These are phyloP conservation scores for Battus philenor DNA, from an alignment of 1,140 invertebrate species.

Conservation along the genomic window DNA sequence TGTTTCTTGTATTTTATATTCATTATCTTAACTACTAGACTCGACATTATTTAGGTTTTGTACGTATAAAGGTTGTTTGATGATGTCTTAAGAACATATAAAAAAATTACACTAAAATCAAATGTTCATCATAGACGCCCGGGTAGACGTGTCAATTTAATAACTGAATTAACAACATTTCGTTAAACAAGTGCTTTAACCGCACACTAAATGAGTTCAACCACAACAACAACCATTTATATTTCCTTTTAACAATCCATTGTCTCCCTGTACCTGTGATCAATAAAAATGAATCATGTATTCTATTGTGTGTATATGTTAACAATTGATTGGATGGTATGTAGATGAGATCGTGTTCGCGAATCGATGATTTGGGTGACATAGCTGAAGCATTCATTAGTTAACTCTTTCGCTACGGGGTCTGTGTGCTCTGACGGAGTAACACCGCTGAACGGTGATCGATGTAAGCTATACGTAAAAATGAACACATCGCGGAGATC, in stretches of 20 bases:
- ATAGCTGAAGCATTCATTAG: slow-evolving; percentile 2
- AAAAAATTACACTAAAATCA: too few relatives aligned
- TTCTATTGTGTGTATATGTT: slow-evolving; percentile 3
- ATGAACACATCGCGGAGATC: too few relatives aligned
- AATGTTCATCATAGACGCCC: too few relatives aligned
- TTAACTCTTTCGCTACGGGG: background rate
- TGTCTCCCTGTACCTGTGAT: slow-evolving; percentile 1
- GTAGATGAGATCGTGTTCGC: slow-evolving; percentile 4
- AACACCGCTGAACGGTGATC: slow-evolving; percentile 8
- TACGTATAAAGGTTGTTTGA: too few relatives aligned
- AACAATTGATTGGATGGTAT: slow-evolving; percentile 8
- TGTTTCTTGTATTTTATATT: too few relatives aligned
- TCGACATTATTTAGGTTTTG: too few relatives aligned
- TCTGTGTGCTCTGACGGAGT: background rate
- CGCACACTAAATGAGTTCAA: background rate
- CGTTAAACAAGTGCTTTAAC: too few relatives aligned
- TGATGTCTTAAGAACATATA: too few relatives aligned
- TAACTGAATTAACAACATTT: too few relatives aligned
- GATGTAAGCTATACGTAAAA: too few relatives aligned
- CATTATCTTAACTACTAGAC: too few relatives aligned
- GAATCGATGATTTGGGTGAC: slow-evolving; percentile 6
- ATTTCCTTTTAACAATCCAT: slow-evolving; percentile 10
- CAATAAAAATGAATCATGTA: slow-evolving; percentile 3
- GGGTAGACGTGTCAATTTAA: too few relatives aligned
- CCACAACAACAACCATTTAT: slow-evolving; percentile 1